Evolutionary conservation across 2,888 invertebrate genomes (phyloP).

Genomic region (Alcis repandata): DNA sequence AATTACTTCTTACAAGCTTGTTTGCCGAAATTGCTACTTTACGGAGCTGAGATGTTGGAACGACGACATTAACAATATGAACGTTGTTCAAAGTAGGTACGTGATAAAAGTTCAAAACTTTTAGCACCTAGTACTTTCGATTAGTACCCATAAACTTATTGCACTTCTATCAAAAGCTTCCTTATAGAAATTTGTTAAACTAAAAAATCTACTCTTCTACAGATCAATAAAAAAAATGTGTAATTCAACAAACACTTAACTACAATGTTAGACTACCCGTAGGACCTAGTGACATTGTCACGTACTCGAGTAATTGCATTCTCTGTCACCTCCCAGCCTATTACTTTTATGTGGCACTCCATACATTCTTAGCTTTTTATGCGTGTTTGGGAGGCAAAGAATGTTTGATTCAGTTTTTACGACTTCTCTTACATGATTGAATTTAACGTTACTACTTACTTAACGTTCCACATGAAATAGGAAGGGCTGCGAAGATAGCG

Average conservation of each 20-base stretch:
- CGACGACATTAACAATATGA: neutral
- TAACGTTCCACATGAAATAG: slow-evolving; percentile 5
- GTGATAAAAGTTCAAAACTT: neutral
- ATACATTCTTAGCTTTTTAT: slow-evolving; percentile 35
- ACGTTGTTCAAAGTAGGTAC: no score
- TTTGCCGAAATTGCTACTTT: slow-evolving; percentile 11
- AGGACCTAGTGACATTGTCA: slow-evolving; percentile 3
- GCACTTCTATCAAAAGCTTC: no score
- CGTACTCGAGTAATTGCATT: slow-evolving; percentile 30
- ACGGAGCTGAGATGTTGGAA: neutral
- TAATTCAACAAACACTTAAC: slow-evolving; percentile 6
- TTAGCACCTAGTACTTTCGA: no score
- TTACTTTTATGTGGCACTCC: slow-evolving; percentile 33
- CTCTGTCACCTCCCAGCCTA: slow-evolving; percentile 32
- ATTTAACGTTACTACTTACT: slow-evolving; percentile 34
- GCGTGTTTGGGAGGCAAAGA: slow-evolving; percentile 29
- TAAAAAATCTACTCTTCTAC: no score
- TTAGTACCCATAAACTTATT: no score
- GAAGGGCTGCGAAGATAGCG: slow-evolving; percentile 1
- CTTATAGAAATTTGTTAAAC: no score
- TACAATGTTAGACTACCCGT: no score
- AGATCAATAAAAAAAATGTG: slow-evolving; percentile 8
- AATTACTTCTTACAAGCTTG: slow-evolving; percentile 16
- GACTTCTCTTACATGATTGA: slow-evolving; percentile 37
- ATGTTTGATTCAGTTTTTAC: slow-evolving; percentile 36